Evolutionary conservation across 2,797 vertebrate species (phyloP).

Genomic region (Poecilia gillii): DNA sequence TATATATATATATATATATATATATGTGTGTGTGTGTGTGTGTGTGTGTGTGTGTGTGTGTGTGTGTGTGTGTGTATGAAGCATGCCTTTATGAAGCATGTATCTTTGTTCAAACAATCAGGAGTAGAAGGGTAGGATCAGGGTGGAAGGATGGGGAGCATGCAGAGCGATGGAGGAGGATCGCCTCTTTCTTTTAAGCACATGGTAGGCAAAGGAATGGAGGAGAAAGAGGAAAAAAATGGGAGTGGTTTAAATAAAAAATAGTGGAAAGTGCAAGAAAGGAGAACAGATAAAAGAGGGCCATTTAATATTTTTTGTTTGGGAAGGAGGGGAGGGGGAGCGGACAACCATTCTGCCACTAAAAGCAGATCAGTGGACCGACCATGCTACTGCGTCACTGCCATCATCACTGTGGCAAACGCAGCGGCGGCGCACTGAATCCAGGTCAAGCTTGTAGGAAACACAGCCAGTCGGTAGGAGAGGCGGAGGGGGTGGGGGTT

Average conservation of each 20-base stretch:
- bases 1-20: too few species aligned
- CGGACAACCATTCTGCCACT: constrained; percentile 24
- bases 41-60: too few species aligned
- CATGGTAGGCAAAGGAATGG: constrained; percentile 13
- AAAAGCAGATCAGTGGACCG: constrained; percentile 61
- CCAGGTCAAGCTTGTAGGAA: constrained; percentile 79
- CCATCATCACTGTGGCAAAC: constrained; percentile 46
- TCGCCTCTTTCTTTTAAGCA: constrained; percentile 39
- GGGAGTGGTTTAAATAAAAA: background rate
- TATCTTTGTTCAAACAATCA: constrained; percentile 71
- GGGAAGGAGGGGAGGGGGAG: background rate
- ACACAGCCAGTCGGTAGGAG: constrained; percentile 49
- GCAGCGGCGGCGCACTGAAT: constrained; percentile 52
- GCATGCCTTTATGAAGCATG: constrained; percentile 38
- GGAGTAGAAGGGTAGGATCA: constrained; percentile 46
- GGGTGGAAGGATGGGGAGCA: constrained; percentile 20
- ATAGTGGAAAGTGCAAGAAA: background rate
- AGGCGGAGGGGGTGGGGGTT: constrained; percentile 43
- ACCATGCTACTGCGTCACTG: constrained; percentile 56
- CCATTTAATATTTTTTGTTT: background rate
- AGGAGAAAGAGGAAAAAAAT: background rate
- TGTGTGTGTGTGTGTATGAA: too few species aligned
- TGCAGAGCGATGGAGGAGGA: constrained; percentile 49
- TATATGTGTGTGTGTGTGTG: too few species aligned
- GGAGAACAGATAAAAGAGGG: background rate